These are phyloP conservation scores for Andrena cerasifolii DNA, from an alignment of 1,140 invertebrate species.

Conservation along the genomic window DNA sequence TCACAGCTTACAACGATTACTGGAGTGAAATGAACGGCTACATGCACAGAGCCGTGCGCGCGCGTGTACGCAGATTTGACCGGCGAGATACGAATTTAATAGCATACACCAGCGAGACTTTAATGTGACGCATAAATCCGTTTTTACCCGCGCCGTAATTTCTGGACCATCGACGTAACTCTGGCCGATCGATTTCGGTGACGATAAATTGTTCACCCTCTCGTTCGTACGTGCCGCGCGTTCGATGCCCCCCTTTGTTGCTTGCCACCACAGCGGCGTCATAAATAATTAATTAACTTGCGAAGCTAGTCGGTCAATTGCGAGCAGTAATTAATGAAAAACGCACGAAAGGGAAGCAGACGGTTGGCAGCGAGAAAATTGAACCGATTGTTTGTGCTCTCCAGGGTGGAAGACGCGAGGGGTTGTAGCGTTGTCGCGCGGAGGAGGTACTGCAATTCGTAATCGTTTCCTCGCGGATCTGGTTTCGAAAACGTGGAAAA, in stretches of 20 bases:
- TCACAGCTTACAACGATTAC: neutral
- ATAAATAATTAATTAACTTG: slow-evolving; percentile 14
- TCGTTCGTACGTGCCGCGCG: neutral
- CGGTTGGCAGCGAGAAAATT: neutral
- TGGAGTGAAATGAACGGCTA: neutral
- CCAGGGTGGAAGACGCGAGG: neutral
- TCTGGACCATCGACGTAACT: neutral
- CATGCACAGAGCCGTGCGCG: neutral
- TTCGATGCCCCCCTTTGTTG: neutral
- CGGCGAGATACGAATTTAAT: neutral
- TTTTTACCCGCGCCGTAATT: slow-evolving; percentile 17
- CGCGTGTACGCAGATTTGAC: neutral
- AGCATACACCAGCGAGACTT: neutral
- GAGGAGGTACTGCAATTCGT: neutral
- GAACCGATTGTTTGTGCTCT: slow-evolving; percentile 20
- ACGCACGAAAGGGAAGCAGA: neutral
- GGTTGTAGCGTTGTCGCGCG: slow-evolving; percentile 14
- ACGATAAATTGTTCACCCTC: neutral
- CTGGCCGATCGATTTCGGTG: neutral
- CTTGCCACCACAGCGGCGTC: neutral
- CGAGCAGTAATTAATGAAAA: neutral
- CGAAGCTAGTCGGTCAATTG: neutral
- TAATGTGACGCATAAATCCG: slow-evolving; percentile 12
- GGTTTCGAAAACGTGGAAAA: neutral
- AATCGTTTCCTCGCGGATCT: neutral